phyloP scores from a whole-genome alignment of 1,140 invertebrate genomes.

The Brachionus sp. region DNA sequence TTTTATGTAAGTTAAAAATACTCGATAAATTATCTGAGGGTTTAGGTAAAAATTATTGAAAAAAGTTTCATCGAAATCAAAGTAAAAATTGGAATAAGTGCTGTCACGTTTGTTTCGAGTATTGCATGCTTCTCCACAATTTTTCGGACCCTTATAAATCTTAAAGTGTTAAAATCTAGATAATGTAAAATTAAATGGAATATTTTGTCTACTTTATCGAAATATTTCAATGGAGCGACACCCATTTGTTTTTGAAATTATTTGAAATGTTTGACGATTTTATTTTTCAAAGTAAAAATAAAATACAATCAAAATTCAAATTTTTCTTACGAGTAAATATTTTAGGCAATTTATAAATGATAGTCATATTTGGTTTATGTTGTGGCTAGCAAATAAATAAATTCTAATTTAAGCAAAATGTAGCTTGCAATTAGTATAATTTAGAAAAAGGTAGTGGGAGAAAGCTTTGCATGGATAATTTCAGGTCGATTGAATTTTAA shows the following conservation, averaged over 20 bases:
- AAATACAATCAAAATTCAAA: background rate
- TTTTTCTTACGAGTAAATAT: background rate
- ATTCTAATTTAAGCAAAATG: background rate
- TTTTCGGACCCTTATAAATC: background rate
- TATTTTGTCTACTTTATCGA: background rate
- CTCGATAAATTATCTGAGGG: background rate
- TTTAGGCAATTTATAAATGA: background rate
- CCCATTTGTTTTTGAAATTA: background rate
- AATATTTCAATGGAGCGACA: conserved; percentile 36
- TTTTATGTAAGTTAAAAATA: background rate
- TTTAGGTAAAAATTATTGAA: background rate
- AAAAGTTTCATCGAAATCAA: conserved; percentile 10
- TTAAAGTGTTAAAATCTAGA: background rate
- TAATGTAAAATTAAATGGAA: background rate
- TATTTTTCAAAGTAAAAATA: conserved; percentile 2
- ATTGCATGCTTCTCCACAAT: background rate
- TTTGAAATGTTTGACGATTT: background rate
- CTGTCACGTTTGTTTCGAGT: background rate
- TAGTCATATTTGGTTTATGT: background rate
- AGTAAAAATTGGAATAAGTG: conserved; percentile 27
- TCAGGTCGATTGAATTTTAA: background rate
- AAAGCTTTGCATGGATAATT: conserved; percentile 40
- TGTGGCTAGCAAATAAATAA: background rate
- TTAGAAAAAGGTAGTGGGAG: background rate
- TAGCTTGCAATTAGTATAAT: background rate